Base-by-base conservation (phyloP, 2,888 invertebrate genomes). In the Hypena proboscidalis region DNA sequence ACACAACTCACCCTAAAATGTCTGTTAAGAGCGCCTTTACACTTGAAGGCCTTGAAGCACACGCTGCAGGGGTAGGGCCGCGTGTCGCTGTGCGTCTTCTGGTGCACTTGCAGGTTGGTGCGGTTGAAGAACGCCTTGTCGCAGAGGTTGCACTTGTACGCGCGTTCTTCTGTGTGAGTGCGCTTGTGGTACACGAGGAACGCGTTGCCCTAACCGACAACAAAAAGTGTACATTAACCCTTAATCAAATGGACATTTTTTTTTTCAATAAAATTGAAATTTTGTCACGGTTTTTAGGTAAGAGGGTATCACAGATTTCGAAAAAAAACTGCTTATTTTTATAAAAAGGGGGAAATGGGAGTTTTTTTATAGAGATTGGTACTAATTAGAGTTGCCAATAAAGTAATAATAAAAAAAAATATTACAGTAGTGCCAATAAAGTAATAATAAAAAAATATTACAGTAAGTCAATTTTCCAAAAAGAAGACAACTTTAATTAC, bases 121-220 rank as follows among this genome's bases (percentile, higher is more conserved):
- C 83, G 70, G 72, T 85, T 85, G 76, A 58, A 71, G 78, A 85
- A 85, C 8, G 83, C 76, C 53, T 64, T 64, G 29, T 44, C 67
- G 39, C 63, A 64, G 58, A 68, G 64, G 8, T 51, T 40, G 52
- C 85, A 85, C 27, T 71, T 69, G 71, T 67, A 85, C 17, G 72
- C 55, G 4, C 81, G 78, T 54, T 81, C 82, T 17, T 67, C 69
- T 1, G 60, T 70, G 62, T 86, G 86, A 2, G 84, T 85, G n/a
- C 84, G 80, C 52, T 79, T 83, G 74, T 85, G 86, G 69, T 85
- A 85, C 6, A 77, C 73, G 0, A 86, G 70, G 71, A 85, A 85
- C 3, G 85, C 85, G 63, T 85, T 85, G 19, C 80, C 81, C 85
- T 86, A 59, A 0, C 19, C 5, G n/a, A 4, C 2, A 2, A 19